phyloP scores from a whole-genome alignment of 2,888 invertebrate genomes.

The Operophtera brumata region DNA sequence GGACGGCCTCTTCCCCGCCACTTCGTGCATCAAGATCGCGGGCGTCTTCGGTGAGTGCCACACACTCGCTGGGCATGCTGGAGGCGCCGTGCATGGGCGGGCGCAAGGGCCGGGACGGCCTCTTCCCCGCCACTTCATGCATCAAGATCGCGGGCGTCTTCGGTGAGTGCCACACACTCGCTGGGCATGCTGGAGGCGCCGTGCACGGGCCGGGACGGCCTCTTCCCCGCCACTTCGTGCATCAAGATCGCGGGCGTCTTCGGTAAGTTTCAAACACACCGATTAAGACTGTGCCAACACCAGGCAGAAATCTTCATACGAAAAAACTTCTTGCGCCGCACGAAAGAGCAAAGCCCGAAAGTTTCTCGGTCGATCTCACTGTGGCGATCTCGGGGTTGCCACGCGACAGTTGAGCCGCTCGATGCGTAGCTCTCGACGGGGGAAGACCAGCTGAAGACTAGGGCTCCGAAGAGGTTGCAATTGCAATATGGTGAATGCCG shows the following conservation, averaged over 20 bases:
- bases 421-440: too few relatives aligned
- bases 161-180: conserved; percentile 79
- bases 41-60: conserved; percentile 5
- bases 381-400: too few relatives aligned
- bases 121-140: conserved; percentile 98
- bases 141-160: conserved; percentile 88
- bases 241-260: conserved; percentile 88
- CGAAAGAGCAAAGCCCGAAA: too few relatives aligned
- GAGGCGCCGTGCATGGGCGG: conserved; percentile 97
- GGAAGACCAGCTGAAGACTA: too few relatives aligned
- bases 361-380: too few relatives aligned
- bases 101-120: conserved; percentile 93
- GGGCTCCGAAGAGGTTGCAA: too few relatives aligned
- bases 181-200: conserved; percentile 91
- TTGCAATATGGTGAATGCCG: too few relatives aligned
- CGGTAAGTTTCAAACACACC: conserved; percentile 65
- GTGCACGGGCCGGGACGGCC: conserved; percentile 94
- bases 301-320: too few relatives aligned
- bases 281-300: too few relatives aligned
- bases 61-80: conserved; percentile 89
- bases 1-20: conserved; percentile 96
- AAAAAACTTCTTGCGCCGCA: too few relatives aligned
- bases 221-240: conserved; percentile 98
- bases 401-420: too few relatives aligned
- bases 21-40: conserved; percentile 97